Conservation (phyloP, 35 echinoderm and acorn worm genomes). For the Holothuria glaberrima region DNA sequence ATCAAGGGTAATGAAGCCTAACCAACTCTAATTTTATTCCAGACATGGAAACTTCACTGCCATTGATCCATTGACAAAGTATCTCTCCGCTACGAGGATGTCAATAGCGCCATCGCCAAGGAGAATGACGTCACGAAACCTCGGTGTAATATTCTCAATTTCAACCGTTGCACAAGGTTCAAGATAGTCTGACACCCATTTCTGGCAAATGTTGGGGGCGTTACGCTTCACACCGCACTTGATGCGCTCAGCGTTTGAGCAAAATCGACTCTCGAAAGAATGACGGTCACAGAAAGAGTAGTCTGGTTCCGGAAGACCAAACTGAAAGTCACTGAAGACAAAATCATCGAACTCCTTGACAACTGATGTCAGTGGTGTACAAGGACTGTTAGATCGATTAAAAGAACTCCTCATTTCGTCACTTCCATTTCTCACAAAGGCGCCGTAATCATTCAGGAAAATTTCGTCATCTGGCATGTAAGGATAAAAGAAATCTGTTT, state of each 20-base stretch:
- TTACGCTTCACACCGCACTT: background rate
- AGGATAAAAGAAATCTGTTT: background rate
- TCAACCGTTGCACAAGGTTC: background rate
- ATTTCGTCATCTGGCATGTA: conserved; percentile 8
- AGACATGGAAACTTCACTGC: background rate
- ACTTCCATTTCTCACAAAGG: background rate
- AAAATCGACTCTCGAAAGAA: background rate
- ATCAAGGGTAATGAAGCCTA: too few species aligned
- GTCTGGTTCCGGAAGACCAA: too few species aligned
- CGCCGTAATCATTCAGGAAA: background rate
- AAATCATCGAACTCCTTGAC: background rate
- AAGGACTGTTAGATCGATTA: background rate
- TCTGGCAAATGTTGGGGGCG: conserved; percentile 15
- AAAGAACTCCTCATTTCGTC: background rate
- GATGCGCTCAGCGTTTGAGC: background rate
- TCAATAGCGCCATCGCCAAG: background rate
- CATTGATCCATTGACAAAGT: background rate
- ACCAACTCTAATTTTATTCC: too few species aligned
- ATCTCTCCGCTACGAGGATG: background rate
- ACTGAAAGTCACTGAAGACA: background rate
- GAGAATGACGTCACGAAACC: background rate
- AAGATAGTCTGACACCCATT: background rate
- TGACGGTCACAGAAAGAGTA: background rate
- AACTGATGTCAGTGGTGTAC: background rate
- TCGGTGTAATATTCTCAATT: background rate